These are phyloP conservation scores for Nycticebus coucang DNA, from an alignment of 2,113 vertebrate species.

Conservation along the genomic window DNA sequence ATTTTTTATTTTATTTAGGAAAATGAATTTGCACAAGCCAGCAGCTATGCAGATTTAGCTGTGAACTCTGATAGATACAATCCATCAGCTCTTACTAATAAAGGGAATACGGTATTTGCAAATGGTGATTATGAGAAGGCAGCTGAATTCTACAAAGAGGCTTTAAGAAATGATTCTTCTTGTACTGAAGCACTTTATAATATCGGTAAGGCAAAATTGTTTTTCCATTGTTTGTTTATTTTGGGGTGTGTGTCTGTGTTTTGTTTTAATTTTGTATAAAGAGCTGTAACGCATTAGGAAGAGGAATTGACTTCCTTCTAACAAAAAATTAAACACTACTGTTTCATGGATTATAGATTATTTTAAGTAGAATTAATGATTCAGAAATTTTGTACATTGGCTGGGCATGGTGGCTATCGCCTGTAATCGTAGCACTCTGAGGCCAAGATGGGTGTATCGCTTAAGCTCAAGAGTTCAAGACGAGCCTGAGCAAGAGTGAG, in stretches of 20 bases:
- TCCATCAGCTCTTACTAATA: slow-evolving; percentile 96
- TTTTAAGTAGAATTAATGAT: slow-evolving; percentile 44
- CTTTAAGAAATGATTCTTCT: slow-evolving; percentile 96
- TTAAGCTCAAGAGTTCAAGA: no score
- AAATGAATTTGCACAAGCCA: slow-evolving; percentile 94
- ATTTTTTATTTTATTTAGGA: slow-evolving; percentile 86
- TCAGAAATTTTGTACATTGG: neutral
- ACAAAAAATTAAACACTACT: neutral
- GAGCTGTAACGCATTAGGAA: neutral
- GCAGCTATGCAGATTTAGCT: slow-evolving; percentile 95
- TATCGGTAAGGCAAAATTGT: slow-evolving; percentile 86
- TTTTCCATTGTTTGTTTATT: neutral
- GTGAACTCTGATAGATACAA: slow-evolving; percentile 96
- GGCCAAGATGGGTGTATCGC: no score
- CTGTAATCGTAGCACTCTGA: no score
- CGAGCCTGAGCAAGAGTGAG: no score
- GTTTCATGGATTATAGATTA: neutral
- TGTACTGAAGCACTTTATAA: slow-evolving; percentile 98
- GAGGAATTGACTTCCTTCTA: neutral
- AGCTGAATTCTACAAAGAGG: slow-evolving; percentile 96
- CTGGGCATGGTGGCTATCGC: no score
- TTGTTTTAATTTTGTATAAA: neutral
- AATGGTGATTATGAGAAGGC: slow-evolving; percentile 95
- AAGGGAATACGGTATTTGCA: slow-evolving; percentile 94
- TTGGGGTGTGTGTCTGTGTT: neutral